These are phyloP conservation scores for Drosophila mayaguana DNA, from an alignment of 2,888 invertebrate species.

Conservation along the genomic window DNA sequence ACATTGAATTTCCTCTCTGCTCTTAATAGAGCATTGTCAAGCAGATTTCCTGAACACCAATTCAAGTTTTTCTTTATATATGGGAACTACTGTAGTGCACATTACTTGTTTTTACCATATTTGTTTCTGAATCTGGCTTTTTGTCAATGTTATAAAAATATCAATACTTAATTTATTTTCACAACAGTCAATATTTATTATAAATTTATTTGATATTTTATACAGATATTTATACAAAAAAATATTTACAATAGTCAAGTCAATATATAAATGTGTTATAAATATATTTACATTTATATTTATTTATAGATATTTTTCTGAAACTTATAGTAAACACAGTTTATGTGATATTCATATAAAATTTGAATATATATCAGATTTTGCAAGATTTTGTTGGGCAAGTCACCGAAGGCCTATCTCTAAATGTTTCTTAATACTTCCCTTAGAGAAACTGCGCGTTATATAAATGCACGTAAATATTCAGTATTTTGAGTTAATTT, in stretches of 20 bases:
- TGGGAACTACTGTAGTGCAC: background rate
- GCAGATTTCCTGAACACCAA: constrained; percentile 2
- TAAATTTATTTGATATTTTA: too few relatives aligned
- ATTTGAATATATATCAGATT: background rate
- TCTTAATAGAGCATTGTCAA: constrained; percentile 16
- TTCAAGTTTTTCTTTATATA: constrained; percentile 2
- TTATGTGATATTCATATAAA: background rate
- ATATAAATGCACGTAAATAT: background rate
- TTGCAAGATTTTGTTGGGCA: background rate
- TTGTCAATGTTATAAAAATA: background rate
- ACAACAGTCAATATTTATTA: too few relatives aligned
- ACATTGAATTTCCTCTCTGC: constrained; percentile 10
- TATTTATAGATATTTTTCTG: too few relatives aligned
- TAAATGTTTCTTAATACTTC: background rate
- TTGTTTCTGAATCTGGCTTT: background rate
- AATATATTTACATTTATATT: too few relatives aligned
- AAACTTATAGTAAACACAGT: too few relatives aligned
- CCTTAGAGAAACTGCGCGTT: too few relatives aligned
- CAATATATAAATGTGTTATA: too few relatives aligned
- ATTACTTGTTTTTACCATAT: background rate
- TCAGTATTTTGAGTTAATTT: background rate
- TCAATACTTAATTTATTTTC: too few relatives aligned
- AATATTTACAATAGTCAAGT: too few relatives aligned
- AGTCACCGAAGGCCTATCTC: background rate
- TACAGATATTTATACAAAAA: too few relatives aligned